These are phyloP conservation scores for Megastigmus dorsalis DNA, from an alignment of 2,888 invertebrate species.

Conservation along the genomic window DNA sequence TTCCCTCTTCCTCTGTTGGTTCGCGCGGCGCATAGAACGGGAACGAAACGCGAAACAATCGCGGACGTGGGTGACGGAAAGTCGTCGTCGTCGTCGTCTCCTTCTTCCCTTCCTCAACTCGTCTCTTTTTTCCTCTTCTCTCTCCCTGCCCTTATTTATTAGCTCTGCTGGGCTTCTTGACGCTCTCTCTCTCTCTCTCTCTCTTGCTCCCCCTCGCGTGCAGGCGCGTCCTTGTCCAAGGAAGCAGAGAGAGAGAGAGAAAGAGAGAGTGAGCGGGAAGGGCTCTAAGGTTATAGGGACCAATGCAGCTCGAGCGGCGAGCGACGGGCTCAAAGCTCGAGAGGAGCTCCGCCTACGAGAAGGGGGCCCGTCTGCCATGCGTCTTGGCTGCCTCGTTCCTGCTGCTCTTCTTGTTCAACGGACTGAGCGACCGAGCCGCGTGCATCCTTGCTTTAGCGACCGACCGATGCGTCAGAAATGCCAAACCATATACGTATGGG, in stretches of 20 bases:
- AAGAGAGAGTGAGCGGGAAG: background rate
- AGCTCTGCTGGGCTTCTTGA: slow-evolving; percentile 36
- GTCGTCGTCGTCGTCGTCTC: slow-evolving; percentile 49
- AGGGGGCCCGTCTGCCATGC: slow-evolving; percentile 26
- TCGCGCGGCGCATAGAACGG: slow-evolving; percentile 60
- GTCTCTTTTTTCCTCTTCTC: no score
- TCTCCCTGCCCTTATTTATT: slow-evolving; percentile 39
- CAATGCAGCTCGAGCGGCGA: slow-evolving; percentile 69
- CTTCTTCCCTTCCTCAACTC: slow-evolving; percentile 18
- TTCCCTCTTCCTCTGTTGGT: no score
- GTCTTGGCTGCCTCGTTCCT: slow-evolving; percentile 11
- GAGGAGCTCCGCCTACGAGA: slow-evolving; percentile 68
- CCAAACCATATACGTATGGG: no score
- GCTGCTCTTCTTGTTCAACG: background rate
- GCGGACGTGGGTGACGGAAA: slow-evolving; percentile 70
- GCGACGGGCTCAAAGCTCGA: slow-evolving; percentile 64
- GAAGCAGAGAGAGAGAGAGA: background rate
- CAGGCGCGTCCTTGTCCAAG: slow-evolving; percentile 35
- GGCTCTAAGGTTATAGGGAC: slow-evolving; percentile 55
- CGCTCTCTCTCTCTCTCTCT: slow-evolving; percentile 38
- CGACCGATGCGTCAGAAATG: no score
- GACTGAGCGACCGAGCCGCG: no score
- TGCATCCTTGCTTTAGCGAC: no score
- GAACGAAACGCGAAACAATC: slow-evolving; percentile 68
- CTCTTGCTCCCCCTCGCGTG: background rate